Conservation (phyloP, 2,797 vertebrate species). For the Macrochelys suwanniensis region DNA sequence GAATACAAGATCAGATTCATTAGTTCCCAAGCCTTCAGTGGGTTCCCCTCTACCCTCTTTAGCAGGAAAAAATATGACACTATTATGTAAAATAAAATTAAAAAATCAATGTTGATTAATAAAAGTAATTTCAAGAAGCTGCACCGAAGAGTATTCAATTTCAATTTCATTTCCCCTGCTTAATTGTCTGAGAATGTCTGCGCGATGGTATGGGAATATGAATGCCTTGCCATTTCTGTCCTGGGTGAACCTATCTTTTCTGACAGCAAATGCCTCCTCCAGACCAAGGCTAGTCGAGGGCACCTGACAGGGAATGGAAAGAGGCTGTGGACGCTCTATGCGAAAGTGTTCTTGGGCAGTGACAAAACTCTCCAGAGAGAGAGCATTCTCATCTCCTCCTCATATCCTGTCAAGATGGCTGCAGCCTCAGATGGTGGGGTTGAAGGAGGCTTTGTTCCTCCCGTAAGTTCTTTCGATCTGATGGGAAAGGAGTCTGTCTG, state of each 20-base stretch:
- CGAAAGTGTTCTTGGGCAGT: neutral
- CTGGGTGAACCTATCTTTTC: neutral
- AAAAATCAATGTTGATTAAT: conserved; percentile 74
- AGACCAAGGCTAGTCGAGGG: neutral
- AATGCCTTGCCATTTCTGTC: conserved; percentile 27
- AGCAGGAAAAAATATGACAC: conserved; percentile 49
- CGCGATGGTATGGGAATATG: conserved; percentile 16
- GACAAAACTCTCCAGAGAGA: neutral
- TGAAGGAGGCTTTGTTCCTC: neutral
- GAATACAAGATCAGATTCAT: conserved; percentile 42
- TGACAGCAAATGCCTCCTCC: neutral
- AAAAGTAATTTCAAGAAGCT: conserved; percentile 72
- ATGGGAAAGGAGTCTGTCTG: neutral
- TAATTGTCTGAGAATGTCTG: conserved; percentile 71
- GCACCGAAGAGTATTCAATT: conserved; percentile 50
- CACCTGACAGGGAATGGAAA: neutral
- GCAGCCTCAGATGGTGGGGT: neutral
- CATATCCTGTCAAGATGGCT: neutral
- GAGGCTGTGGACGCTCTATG: neutral
- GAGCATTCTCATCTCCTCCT: neutral
- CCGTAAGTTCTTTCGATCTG: neutral
- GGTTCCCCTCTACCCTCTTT: conserved; percentile 27
- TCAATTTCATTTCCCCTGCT: conserved; percentile 73
- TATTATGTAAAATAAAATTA: conserved; percentile 48
- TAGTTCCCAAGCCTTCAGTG: neutral